Percentiles rank a stretch among this genome's conserved stretches.
Evolutionary conservation across 2,888 invertebrate genomes (phyloP).

Genomic region (Epirrita christyi): DNA sequence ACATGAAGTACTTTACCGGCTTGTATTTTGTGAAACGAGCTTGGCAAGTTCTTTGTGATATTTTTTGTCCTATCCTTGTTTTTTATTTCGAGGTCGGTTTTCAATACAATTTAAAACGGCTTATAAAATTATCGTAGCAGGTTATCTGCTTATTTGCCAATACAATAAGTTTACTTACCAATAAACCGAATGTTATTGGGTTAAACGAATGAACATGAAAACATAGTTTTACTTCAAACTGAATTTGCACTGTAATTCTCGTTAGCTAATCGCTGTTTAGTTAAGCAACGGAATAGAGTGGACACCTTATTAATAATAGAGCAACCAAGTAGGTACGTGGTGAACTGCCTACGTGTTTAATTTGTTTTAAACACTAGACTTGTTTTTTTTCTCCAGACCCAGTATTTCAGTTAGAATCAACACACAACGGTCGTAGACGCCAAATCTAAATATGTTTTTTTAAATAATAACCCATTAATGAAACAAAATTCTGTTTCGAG

Average conservation of each 20-base stretch:
- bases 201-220: slow-evolving; percentile 12
- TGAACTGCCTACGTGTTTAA: too few relatives aligned
- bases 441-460: too few relatives aligned
- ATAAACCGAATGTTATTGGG: slow-evolving; percentile 4
- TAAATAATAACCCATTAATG: too few relatives aligned
- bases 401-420: too few relatives aligned
- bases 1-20: slow-evolving; percentile 23
- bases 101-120: not conserved
- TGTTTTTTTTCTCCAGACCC: too few relatives aligned
- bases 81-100: not conserved
- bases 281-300: slow-evolving; percentile 6
- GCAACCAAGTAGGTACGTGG: too few relatives aligned
- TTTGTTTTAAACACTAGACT: too few relatives aligned
- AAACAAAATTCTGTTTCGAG: too few relatives aligned
- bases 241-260: slow-evolving; percentile 18
- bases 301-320: too few relatives aligned
- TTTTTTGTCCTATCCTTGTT: slow-evolving; percentile 3
- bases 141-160: not conserved
- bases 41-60: slow-evolving; percentile 18
- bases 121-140: not conserved
- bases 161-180: not conserved
- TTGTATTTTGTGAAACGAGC: slow-evolving; percentile 18
- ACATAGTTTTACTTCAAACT: slow-evolving; percentile 8
- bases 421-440: too few relatives aligned
- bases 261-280: slow-evolving; percentile 18